Conservation (phyloP, 2,113 vertebrate genomes). For the Scytalopus superciliaris region DNA sequence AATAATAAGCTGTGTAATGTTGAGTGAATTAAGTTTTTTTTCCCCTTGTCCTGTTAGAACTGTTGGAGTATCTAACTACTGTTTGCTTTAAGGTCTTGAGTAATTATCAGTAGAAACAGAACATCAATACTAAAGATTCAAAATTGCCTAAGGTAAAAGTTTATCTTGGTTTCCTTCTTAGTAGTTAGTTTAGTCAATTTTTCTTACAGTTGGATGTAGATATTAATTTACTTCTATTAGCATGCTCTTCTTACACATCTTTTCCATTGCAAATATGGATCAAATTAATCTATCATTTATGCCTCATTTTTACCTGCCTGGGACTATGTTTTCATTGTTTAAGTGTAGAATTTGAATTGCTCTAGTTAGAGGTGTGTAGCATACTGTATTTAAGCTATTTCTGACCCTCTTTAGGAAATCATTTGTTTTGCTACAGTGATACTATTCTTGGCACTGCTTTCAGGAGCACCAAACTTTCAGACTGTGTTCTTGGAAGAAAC, state of each 20-base stretch:
- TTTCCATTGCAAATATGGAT: background rate
- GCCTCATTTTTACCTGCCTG: background rate
- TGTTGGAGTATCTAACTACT: background rate
- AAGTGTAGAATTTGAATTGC: background rate
- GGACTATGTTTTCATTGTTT: background rate
- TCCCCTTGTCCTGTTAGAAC: background rate
- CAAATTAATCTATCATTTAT: background rate
- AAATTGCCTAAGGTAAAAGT: background rate
- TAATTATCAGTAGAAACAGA: background rate
- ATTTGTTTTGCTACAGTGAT: background rate
- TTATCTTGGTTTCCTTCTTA: background rate
- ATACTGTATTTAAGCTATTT: background rate
- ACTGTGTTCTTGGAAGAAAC: background rate
- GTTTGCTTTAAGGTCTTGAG: background rate
- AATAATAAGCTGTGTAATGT: background rate
- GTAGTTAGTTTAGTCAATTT: background rate
- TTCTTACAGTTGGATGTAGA: background rate
- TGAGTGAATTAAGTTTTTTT: background rate
- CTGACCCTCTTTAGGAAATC: background rate
- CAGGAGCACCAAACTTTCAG: background rate
- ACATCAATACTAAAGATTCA: background rate
- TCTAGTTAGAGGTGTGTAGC: background rate
- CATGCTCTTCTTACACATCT: background rate
- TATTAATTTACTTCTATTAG: background rate
- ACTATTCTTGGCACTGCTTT: background rate